These are phyloP conservation scores for Abrostola triplasia DNA, from an alignment of 2,888 invertebrate genomes.

Conservation along the genomic window DNA sequence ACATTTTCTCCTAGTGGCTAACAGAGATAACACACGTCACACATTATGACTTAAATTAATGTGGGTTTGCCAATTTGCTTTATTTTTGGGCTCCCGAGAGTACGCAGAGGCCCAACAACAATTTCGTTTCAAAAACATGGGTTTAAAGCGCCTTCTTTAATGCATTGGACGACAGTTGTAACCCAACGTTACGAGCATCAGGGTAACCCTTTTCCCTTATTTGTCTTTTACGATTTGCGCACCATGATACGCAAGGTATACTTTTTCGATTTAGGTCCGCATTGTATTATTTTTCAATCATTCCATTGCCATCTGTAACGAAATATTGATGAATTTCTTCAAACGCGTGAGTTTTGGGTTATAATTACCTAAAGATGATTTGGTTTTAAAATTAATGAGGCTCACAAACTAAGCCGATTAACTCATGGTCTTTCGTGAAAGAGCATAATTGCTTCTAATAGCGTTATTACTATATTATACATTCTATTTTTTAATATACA, in stretches of 20 bases:
- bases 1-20: slow-evolving; percentile 15
- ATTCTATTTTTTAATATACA: too few relatives aligned
- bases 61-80: slow-evolving; percentile 30
- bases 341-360: too few relatives aligned
- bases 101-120: slow-evolving; percentile 25
- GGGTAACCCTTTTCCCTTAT: slow-evolving; percentile 37
- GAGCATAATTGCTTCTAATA: too few relatives aligned
- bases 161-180: slow-evolving; percentile 36
- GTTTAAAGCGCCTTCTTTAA: slow-evolving; percentile 33
- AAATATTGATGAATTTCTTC: too few relatives aligned
- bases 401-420: too few relatives aligned
- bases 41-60: slow-evolving; percentile 35
- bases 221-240: slow-evolving; percentile 44
- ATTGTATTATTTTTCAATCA: slow-evolving; percentile 20
- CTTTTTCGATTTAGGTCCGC: slow-evolving; percentile 24
- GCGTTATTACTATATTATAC: too few relatives aligned
- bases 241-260: slow-evolving; percentile 36
- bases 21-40: slow-evolving; percentile 42
- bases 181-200: slow-evolving; percentile 45
- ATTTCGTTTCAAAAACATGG: slow-evolving; percentile 18
- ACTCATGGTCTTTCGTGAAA: too few relatives aligned
- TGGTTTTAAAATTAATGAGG: too few relatives aligned
- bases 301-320: background rate
- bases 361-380: too few relatives aligned
- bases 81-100: slow-evolving; percentile 17